These are phyloP conservation scores for Chrysopa pallens DNA, from an alignment of 1,140 invertebrate genomes.

Conservation along the genomic window DNA sequence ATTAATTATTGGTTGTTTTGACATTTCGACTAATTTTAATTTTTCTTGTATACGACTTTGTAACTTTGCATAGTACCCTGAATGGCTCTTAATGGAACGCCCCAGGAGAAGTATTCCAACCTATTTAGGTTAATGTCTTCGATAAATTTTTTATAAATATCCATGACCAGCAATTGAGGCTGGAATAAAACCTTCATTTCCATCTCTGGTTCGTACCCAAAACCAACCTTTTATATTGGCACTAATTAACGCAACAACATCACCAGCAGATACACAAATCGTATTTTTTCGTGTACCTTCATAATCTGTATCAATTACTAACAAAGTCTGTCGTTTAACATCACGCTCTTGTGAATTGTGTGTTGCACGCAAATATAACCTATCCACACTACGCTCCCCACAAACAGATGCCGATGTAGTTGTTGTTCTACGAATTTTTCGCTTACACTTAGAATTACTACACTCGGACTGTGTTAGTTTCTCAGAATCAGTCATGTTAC, in stretches of 20 bases:
- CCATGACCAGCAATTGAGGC: slow-evolving; percentile 54
- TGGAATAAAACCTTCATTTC: slow-evolving; percentile 55
- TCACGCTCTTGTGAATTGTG: slow-evolving; percentile 21
- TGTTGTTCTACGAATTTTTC: slow-evolving; percentile 21
- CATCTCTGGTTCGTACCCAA: slow-evolving; percentile 46
- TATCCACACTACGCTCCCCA: slow-evolving; percentile 46
- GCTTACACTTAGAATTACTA: slow-evolving; percentile 11
- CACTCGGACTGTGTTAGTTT: slow-evolving; percentile 33
- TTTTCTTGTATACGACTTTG: no score
- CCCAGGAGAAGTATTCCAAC: no score
- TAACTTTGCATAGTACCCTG: no score
- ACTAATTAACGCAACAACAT: slow-evolving; percentile 47
- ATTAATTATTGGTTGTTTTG: no score
- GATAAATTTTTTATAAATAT: slow-evolving; percentile 32
- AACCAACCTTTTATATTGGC: slow-evolving; percentile 38
- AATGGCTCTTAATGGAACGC: no score
- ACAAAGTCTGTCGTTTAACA: slow-evolving; percentile 36
- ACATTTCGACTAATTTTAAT: no score
- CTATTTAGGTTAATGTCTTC: no score
- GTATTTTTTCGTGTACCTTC: slow-evolving; percentile 29
- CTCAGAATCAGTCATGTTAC: slow-evolving; percentile 54
- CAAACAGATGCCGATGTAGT: slow-evolving; percentile 27
- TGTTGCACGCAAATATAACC: slow-evolving; percentile 40
- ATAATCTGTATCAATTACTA: slow-evolving; percentile 49
- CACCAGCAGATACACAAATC: slow-evolving; percentile 47